Evolutionary conservation across 2,888 invertebrate genomes (phyloP).

Genomic region (Macaria liturata): DNA sequence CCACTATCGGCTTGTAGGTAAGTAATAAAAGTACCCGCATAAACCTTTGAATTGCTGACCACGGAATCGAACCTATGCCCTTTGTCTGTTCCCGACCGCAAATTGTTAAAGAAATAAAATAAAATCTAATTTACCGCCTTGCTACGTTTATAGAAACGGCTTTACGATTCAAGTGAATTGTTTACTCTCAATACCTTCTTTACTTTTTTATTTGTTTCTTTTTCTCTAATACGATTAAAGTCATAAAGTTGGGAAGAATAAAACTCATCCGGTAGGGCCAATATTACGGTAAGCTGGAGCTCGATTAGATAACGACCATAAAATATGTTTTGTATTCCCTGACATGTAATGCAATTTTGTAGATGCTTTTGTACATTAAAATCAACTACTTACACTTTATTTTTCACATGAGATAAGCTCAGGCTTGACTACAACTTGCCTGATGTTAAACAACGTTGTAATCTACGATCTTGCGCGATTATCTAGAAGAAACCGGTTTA

Average conservation of each 20-base stretch:
- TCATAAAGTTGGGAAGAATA: constrained; percentile 46
- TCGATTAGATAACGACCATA: constrained; percentile 15
- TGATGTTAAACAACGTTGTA: too few relatives aligned
- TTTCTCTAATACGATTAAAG: constrained; percentile 53
- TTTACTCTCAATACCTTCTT: constrained; percentile 65
- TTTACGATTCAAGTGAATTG: constrained; percentile 70
- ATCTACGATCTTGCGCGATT: too few relatives aligned
- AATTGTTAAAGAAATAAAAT: constrained; percentile 82
- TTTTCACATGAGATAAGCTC: too few relatives aligned
- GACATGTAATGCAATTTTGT: too few relatives aligned
- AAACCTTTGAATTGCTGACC: constrained; percentile 82
- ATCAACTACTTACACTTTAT: too few relatives aligned
- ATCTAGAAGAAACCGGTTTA: too few relatives aligned
- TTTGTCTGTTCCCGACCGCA: constrained; percentile 77
- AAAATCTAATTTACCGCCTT: constrained; percentile 81
- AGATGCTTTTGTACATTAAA: too few relatives aligned
- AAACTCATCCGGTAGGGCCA: constrained; percentile 40
- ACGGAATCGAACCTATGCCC: constrained; percentile 74
- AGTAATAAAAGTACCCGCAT: constrained; percentile 80
- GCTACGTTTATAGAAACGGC: constrained; percentile 75
- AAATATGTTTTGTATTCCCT: too few relatives aligned
- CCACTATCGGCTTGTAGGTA: constrained; percentile 59
- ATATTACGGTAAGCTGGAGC: constrained; percentile 22
- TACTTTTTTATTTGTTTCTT: constrained; percentile 56
- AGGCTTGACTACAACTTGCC: too few relatives aligned